Evolutionary conservation across 1,140 invertebrate genomes (phyloP).

Genomic region (Mya arenaria): DNA sequence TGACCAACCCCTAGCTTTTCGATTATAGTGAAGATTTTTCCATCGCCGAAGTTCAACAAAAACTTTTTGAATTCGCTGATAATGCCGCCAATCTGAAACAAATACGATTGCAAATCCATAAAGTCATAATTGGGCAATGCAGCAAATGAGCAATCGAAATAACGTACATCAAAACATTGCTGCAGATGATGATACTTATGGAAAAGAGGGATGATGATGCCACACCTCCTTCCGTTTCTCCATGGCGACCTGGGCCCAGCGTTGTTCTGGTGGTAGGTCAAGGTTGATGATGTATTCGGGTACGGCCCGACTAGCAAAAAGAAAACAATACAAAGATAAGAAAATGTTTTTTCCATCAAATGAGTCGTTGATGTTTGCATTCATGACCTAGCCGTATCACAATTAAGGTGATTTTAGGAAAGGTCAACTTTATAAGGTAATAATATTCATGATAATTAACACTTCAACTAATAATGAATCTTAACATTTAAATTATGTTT

Average conservation of each 20-base stretch:
- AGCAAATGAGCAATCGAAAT: neutral
- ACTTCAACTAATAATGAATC: too few relatives aligned
- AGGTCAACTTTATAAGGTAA: too few relatives aligned
- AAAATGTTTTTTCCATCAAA: too few relatives aligned
- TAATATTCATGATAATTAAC: too few relatives aligned
- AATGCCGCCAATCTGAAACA: conserved; percentile 31
- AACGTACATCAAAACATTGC: neutral
- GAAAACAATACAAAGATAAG: too few relatives aligned
- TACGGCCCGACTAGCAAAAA: too few relatives aligned
- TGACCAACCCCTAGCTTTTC: conserved; percentile 37
- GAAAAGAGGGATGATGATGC: neutral
- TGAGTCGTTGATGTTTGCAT: too few relatives aligned
- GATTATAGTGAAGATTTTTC: conserved; percentile 34
- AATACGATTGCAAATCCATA: neutral
- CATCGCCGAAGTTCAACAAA: conserved; percentile 19
- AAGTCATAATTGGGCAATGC: neutral
- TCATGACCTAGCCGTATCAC: too few relatives aligned
- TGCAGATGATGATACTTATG: neutral
- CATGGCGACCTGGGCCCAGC: conserved; percentile 28
- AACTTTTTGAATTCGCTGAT: conserved; percentile 39
- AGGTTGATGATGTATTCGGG: conserved; percentile 41
- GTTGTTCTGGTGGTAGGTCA: conserved; percentile 29
- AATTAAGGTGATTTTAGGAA: too few relatives aligned
- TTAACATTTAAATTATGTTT: neutral
- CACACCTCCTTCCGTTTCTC: conserved; percentile 41